Evolutionary conservation across 2,797 vertebrate species (phyloP).

Genomic region (Falco rusticolus): DNA sequence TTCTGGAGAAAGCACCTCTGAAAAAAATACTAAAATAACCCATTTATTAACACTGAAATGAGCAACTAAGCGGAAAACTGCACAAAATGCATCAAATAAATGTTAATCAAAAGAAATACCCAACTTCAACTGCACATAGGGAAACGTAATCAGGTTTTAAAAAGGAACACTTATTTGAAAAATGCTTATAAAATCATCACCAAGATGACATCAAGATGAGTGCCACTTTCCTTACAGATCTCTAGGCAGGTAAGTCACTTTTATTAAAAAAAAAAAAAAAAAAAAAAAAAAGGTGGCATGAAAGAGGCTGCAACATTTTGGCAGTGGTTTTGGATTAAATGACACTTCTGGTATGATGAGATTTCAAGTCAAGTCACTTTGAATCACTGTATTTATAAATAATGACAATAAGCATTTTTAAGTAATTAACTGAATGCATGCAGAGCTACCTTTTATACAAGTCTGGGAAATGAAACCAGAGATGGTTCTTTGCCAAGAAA

Average conservation of each 20-base stretch:
- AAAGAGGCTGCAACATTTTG: neutral
- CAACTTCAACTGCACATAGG: neutral
- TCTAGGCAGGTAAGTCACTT: neutral
- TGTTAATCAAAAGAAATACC: neutral
- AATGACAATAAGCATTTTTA: neutral
- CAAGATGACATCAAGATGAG: neutral
- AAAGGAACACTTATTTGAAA: neutral
- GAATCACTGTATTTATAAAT: neutral
- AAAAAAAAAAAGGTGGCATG: neutral
- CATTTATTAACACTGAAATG: neutral
- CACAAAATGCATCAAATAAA: neutral
- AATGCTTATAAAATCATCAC: neutral
- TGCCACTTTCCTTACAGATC: neutral
- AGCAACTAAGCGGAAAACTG: neutral
- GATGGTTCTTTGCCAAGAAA: neutral
- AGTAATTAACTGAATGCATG: neutral
- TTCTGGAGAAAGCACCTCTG: conserved; percentile 18
- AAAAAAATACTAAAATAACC: conserved; percentile 36
- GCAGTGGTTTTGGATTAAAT: neutral
- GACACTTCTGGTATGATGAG: neutral
- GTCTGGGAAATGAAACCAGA: neutral
- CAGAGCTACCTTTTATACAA: neutral
- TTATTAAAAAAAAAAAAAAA: too few species aligned
- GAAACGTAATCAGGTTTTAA: neutral
- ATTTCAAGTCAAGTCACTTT: neutral